These are phyloP conservation scores for Steinernema scapterisci DNA, from an alignment of 2,888 invertebrate species.

Conservation along the genomic window DNA sequence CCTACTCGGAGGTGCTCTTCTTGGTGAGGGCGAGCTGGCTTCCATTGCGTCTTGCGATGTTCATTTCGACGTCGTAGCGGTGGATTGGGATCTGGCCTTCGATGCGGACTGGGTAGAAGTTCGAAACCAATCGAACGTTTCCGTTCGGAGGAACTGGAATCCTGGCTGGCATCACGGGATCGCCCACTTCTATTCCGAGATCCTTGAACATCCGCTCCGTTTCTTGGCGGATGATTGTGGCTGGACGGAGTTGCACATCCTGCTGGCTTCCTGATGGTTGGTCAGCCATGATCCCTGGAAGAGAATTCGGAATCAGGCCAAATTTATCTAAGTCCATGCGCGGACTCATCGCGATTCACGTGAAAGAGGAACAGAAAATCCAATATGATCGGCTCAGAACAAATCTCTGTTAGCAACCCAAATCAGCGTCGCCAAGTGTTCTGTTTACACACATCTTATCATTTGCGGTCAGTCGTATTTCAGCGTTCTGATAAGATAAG, in stretches of 20 bases:
- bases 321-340: no score
- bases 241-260: neutral
- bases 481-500: no score
- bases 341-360: no score
- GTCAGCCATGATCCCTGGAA: no score
- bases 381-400: no score
- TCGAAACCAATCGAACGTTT: neutral
- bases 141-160: neutral
- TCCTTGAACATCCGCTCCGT: slow-evolving; percentile 12
- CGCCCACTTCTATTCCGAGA: neutral
- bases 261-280: neutral
- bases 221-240: slow-evolving; percentile 7
- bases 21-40: neutral
- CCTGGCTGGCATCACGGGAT: neutral
- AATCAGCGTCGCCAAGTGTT: no score
- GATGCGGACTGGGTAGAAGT: neutral
- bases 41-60: neutral
- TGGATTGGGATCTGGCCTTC: neutral
- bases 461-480: no score
- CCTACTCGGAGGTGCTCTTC: slow-evolving; percentile 20
- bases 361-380: no score
- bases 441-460: no score
- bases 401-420: no score
- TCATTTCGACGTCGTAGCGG: slow-evolving; percentile 15
- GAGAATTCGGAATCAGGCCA: no score